Evolutionary conservation across 2,113 vertebrate genomes (phyloP).

Genomic region (Calyptomena viridis): DNA sequence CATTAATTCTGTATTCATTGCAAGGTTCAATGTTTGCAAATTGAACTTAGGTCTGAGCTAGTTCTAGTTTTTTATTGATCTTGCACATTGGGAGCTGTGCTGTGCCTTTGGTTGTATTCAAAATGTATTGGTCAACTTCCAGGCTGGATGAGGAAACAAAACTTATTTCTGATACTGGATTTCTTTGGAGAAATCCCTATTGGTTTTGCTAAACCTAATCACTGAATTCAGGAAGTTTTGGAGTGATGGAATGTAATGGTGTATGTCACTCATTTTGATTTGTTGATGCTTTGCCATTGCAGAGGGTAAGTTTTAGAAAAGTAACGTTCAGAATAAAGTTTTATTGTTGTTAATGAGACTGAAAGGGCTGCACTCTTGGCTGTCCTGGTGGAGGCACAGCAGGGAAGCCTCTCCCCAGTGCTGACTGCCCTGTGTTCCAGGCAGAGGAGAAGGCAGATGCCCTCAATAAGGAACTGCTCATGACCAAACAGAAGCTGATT

Average conservation of each 20-base stretch:
- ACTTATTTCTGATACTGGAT: neutral
- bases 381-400: neutral
- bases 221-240: neutral
- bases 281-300: neutral
- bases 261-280: neutral
- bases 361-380: neutral
- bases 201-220: neutral
- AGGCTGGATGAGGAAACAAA: neutral
- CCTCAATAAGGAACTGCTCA: slow-evolving; percentile 94
- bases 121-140: neutral
- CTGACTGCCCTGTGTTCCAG: slow-evolving; percentile 58
- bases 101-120: neutral
- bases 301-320: neutral
- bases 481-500: slow-evolving; percentile 98
- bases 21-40: neutral
- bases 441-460: slow-evolving; percentile 97
- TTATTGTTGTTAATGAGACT: neutral
- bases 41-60: neutral
- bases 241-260: neutral
- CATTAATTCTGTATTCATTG: neutral
- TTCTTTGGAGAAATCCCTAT: neutral
- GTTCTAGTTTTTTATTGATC: neutral
- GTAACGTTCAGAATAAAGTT: neutral
- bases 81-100: neutral
- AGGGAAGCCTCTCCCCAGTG: neutral